phyloP scores from a whole-genome alignment of 2,888 invertebrate genomes.

The Mythimna ferrago region DNA sequence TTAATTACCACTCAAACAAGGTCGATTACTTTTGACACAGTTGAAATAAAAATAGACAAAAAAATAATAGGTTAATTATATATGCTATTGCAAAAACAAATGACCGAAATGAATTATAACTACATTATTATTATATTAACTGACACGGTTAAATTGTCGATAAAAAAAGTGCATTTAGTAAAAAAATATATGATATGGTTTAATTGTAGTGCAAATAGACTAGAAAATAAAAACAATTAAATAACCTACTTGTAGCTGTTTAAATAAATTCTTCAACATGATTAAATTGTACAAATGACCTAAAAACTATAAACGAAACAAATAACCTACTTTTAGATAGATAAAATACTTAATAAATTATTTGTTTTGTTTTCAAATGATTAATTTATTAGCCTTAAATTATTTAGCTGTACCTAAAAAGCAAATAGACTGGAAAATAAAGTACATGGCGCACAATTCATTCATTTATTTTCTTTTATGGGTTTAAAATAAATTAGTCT shows the following conservation, averaged over 20 bases:
- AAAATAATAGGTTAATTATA: background rate
- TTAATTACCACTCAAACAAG: constrained; percentile 11
- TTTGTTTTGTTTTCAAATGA: too few species aligned
- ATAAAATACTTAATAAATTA: too few species aligned
- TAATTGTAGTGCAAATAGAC: background rate
- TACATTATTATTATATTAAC: background rate
- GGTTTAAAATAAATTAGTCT: background rate
- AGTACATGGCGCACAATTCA: too few species aligned
- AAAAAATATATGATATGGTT: too few species aligned
- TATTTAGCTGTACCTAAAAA: too few species aligned
- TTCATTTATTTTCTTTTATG: too few species aligned
- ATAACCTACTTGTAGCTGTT: background rate
- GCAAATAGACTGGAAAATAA: too few species aligned
- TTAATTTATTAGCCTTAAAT: too few species aligned
- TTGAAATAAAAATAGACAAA: background rate
- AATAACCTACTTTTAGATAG: too few species aligned
- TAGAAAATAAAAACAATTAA: background rate
- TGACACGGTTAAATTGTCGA: constrained; percentile 4
- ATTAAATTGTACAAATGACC: too few species aligned
- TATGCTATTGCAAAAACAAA: background rate
- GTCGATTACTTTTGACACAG: background rate
- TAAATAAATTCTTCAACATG: background rate
- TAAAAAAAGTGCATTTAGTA: too few species aligned
- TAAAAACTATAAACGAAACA: too few species aligned
- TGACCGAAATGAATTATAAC: background rate